Evolutionary conservation across 2,113 vertebrate genomes (phyloP).

Genomic region (Etia nguti): DNA sequence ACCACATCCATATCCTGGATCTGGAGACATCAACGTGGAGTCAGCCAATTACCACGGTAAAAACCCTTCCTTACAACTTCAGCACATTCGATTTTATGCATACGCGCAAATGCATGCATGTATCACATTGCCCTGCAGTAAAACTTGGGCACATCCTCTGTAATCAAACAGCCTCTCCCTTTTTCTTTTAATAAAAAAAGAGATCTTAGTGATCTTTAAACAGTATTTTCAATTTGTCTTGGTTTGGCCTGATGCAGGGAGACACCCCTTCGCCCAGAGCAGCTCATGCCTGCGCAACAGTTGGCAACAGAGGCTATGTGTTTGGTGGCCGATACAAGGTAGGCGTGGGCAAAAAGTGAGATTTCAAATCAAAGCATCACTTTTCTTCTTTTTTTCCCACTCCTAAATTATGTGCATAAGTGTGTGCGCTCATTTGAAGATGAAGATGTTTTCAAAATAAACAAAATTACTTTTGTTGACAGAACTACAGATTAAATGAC

Average conservation of each 20-base stretch:
- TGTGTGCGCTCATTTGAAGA: not conserved
- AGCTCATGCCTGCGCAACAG: constrained; percentile 89
- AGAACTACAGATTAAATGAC: constrained; percentile 93
- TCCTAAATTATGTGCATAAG: not conserved
- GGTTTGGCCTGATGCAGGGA: constrained; percentile 69
- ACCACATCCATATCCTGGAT: constrained; percentile 91
- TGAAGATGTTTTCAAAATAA: not conserved
- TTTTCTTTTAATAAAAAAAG: not conserved
- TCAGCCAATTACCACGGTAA: constrained; percentile 87
- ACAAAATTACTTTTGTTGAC: not conserved
- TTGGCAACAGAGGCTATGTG: constrained; percentile 89
- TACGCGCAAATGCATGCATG: not conserved
- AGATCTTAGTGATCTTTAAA: not conserved
- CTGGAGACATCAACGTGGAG: constrained; percentile 89
- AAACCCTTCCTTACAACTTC: not conserved
- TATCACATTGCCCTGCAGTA: not conserved
- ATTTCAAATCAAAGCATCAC: not conserved
- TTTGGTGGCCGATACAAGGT: constrained; percentile 94
- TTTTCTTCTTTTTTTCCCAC: not conserved
- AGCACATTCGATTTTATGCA: not conserved
- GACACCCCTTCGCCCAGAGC: constrained; percentile 88
- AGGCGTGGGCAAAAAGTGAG: not conserved
- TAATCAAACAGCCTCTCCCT: not conserved
- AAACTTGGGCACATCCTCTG: not conserved
- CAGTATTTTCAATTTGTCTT: not conserved